phyloP scores from a whole-genome alignment of 64 coral and sea anemone species.

The Montipora efflorescens region DNA sequence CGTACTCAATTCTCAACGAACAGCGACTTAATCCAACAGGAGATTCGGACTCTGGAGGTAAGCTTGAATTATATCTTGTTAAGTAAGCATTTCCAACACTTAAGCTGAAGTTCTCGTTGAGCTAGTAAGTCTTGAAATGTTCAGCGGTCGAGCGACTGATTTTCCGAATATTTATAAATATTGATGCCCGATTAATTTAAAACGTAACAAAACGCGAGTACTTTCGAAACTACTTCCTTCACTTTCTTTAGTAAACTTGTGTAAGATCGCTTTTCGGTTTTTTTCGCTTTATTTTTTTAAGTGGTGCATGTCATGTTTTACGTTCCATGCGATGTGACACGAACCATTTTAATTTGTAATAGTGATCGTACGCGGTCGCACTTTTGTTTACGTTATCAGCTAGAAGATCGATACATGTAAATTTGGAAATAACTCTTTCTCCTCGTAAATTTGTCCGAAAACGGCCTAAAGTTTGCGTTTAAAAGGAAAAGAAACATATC shows the following conservation, averaged over 20 bases:
- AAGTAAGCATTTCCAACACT: background rate
- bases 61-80: background rate
- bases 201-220: background rate
- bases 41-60: slow-evolving; percentile 95
- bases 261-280: background rate
- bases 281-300: background rate
- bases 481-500: too few species aligned
- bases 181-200: background rate
- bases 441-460: too few species aligned
- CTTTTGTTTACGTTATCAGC: slow-evolving; percentile 33
- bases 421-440: too few species aligned
- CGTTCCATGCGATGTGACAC: slow-evolving; percentile 5
- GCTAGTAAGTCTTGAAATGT: background rate
- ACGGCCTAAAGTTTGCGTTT: background rate
- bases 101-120: background rate
- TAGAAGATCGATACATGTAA: background rate
- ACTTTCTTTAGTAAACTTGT: background rate
- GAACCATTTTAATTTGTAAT: background rate
- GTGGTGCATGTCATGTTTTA: background rate
- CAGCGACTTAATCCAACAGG: slow-evolving; percentile 99
- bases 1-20: slow-evolving; percentile 87
- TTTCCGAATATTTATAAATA: background rate
- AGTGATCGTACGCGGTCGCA: background rate
- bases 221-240: slow-evolving; percentile 15
- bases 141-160: background rate